Evolutionary conservation across 1,140 invertebrate species (phyloP).

Genomic region (Drosophila takahashii): DNA sequence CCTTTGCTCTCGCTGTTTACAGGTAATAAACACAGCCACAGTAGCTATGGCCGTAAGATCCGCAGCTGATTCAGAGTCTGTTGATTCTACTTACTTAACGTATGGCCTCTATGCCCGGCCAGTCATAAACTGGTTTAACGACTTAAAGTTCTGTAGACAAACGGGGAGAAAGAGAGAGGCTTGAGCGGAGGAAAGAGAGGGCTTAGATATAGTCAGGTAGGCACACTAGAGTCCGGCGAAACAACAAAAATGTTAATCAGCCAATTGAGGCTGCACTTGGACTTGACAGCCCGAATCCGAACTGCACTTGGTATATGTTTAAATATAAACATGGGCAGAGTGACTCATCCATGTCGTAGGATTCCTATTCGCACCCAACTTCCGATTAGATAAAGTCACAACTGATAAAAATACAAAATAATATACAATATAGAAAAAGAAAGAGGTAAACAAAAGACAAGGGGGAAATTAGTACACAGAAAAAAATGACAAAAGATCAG

Average conservation of each 20-base stretch:
- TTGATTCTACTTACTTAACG: conserved; percentile 72
- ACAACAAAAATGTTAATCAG: conserved; percentile 22
- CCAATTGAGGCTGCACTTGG: conserved; percentile 44
- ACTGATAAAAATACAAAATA: conserved; percentile 18
- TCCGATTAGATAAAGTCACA: conserved; percentile 27
- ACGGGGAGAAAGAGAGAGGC: not conserved
- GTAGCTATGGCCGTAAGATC: conserved; percentile 28
- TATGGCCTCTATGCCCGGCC: conserved; percentile 56
- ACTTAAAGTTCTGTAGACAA: conserved; percentile 59
- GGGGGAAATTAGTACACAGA: too few relatives aligned
- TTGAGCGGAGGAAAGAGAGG: not conserved
- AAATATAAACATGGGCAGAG: not conserved
- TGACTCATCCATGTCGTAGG: conserved; percentile 3
- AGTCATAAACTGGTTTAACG: conserved; percentile 78
- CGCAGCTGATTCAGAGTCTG: conserved; percentile 57
- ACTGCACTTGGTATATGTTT: conserved; percentile 24
- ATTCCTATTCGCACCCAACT: not conserved
- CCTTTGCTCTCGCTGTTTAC: conserved; percentile 1
- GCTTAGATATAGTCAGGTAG: conserved; percentile 26
- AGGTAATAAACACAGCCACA: conserved; percentile 22
- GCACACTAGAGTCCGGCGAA: conserved; percentile 9
- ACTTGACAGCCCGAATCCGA: conserved; percentile 26
- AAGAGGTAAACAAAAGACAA: not conserved
- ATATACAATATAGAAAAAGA: not conserved
- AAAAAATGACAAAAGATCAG: too few relatives aligned